Base-by-base conservation (phyloP, 2,888 invertebrate species). In the Amphiduros pacificus region DNA sequence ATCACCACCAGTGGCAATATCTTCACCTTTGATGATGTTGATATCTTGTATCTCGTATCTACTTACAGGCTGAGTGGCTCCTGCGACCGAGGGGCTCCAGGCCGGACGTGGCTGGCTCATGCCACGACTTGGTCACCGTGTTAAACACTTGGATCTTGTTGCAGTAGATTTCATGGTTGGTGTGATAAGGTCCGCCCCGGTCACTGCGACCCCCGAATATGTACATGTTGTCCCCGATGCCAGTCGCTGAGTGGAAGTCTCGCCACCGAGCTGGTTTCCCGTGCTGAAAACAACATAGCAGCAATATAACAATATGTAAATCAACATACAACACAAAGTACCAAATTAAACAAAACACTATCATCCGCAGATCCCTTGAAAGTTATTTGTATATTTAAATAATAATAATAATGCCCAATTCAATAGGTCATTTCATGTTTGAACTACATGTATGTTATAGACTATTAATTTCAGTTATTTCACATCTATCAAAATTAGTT, bases 131-230 rank as follows among this genome's bases (percentile, higher is more conserved):
- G 28, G 87, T 87, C 60, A 84, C 82, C 63, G 91, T 88, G 82
- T 95, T 90, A 92, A 78, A 79, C 68, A 81, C 73, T 72, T 88
- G 74, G 49, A 93, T 86, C 77, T 89, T 87, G 62, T 90, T 88
- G 70, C 90, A 91, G 78, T 94, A 94, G 64, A 89, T 85, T 81
- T 93, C 92, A 68, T 88, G 87, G 59, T 78, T 84, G 31, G 88
- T 87, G 69, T 88, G 87, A 73, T 86, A 85, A 5, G 88, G 87
- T 27, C 87, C 88, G 65, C 88, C 87, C 54, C 86, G 83, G 74
- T 92, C 92, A 61, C 92, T 91, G 55, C 94, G 85, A 0, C 95
- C 95, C 9, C 95, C 95, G 84, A 92, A 95, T 55, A 95, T 86
- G 76, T 91, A 94, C 91, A 95, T 94, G 71, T 89, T 86, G 36